Evolutionary conservation across 2,797 vertebrate genomes (phyloP).

Genomic region (Propithecus deckenii): DNA sequence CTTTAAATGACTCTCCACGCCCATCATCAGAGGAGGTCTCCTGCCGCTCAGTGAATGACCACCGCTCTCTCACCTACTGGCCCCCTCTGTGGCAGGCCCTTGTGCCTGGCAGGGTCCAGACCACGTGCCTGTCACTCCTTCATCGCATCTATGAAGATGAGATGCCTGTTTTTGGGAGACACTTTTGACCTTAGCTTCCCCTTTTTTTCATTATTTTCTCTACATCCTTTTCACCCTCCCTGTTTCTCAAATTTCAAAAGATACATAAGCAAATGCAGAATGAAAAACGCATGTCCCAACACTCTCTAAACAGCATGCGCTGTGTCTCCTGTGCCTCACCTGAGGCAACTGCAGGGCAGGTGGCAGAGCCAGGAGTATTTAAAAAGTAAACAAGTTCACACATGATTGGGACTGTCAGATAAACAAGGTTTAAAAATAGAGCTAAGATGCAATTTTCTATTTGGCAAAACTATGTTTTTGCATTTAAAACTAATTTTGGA

Average conservation of each 20-base stretch:
- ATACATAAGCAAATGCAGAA: neutral
- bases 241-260: neutral
- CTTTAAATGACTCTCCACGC: neutral
- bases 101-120: accelerated
- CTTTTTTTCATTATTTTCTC: neutral
- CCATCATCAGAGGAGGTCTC: neutral
- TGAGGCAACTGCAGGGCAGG: neutral
- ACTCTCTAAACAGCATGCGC: neutral
- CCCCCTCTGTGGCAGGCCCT: accelerated
- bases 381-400: neutral
- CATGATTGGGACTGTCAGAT: neutral
- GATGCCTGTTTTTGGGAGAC: neutral
- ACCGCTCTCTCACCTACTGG: accelerated
- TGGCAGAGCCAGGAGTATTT: neutral
- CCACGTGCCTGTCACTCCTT: neutral
- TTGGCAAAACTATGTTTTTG: neutral
- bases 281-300: neutral
- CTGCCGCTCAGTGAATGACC: neutral
- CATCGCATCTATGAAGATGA: neutral
- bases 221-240: neutral
- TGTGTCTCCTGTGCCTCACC: neutral
- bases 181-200: neutral
- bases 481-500: neutral
- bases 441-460: neutral
- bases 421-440: neutral